These are phyloP conservation scores for Eupithecia pulchellata DNA, from an alignment of 2,888 invertebrate genomes.

Conservation along the genomic window DNA sequence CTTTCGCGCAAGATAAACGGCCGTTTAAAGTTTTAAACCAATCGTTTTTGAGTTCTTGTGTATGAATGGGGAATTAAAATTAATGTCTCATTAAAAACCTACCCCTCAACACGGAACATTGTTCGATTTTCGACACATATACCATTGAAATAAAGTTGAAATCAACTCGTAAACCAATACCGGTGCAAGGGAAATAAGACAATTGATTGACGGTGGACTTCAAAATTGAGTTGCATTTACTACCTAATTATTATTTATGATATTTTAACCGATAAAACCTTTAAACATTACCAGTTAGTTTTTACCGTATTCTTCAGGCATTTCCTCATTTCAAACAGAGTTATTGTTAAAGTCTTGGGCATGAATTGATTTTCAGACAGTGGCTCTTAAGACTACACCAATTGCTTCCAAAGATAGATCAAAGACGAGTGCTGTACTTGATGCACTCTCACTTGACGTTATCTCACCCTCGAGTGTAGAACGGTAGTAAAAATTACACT, in stretches of 20 bases:
- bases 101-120: background rate
- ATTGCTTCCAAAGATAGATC: slow-evolving; percentile 58
- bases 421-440: slow-evolving; percentile 75
- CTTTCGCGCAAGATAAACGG: slow-evolving; percentile 69
- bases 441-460: slow-evolving; percentile 70
- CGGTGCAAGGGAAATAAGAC: slow-evolving; percentile 6
- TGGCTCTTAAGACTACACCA: slow-evolving; percentile 17
- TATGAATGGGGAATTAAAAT: slow-evolving; percentile 62
- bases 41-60: slow-evolving; percentile 62
- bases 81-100: slow-evolving; percentile 58
- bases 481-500: slow-evolving; percentile 82
- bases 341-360: background rate
- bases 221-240: slow-evolving; percentile 2
- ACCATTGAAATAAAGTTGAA: slow-evolving; percentile 2
- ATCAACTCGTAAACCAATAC: background rate
- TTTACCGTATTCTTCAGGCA: background rate
- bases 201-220: slow-evolving; percentile 6
- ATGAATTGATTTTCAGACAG: slow-evolving; percentile 1
- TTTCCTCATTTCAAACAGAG: background rate
- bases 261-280: slow-evolving; percentile 26
- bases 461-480: slow-evolving; percentile 79
- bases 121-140: background rate
- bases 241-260: slow-evolving; percentile 3
- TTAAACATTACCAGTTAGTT: slow-evolving; percentile 1
- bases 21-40: slow-evolving; percentile 54